Conservation (phyloP, 2,797 vertebrate species). For the Ambastaia sidthimunki region DNA sequence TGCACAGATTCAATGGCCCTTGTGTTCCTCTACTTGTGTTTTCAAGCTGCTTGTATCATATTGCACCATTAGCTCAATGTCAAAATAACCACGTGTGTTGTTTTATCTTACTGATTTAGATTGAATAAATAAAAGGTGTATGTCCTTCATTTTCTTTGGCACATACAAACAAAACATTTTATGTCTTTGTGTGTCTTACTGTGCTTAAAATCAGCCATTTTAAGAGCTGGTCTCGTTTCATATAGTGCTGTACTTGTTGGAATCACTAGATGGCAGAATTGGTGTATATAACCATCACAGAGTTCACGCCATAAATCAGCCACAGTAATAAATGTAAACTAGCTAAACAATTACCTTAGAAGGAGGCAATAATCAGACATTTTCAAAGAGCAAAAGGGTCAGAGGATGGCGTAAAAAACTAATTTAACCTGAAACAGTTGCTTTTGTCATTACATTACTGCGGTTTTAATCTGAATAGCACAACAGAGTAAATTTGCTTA, state of each 20-base stretch:
- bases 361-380: neutral
- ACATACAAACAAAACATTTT: neutral
- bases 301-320: neutral
- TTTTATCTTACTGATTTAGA: neutral
- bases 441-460: neutral
- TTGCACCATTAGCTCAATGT: neutral
- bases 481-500: neutral
- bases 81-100: neutral
- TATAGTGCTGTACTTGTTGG: neutral
- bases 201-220: neutral
- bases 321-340: neutral
- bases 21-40: neutral
- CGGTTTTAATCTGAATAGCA: neutral
- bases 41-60: neutral
- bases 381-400: neutral
- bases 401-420: neutral
- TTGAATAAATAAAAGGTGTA: neutral
- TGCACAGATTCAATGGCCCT: neutral
- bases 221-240: neutral
- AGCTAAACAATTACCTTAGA: neutral
- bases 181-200: neutral
- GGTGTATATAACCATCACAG: neutral
- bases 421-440: neutral
- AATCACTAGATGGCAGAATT: constrained; percentile 50
- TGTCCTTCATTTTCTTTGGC: neutral